phyloP scores from a whole-genome alignment of 1,140 invertebrate genomes.

The Caligus rogercresseyi region DNA sequence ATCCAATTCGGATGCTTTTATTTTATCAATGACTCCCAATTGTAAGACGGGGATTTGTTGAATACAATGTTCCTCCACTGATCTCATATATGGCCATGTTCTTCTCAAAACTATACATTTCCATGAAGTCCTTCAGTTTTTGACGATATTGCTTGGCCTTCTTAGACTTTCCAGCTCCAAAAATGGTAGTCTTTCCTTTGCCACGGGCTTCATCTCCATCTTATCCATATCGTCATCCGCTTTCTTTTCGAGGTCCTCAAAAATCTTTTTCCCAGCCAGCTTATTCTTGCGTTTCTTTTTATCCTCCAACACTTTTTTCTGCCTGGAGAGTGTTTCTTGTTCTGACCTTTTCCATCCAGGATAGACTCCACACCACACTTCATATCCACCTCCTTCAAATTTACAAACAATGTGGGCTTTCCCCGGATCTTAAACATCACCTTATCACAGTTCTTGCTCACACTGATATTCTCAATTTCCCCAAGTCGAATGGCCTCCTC shows the following conservation, averaged over 20 bases:
- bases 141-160: slow-evolving; percentile 15
- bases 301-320: slow-evolving; percentile 28
- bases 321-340: slow-evolving; percentile 22
- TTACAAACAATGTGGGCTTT: slow-evolving; percentile 46
- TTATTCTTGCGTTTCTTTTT: slow-evolving; percentile 40
- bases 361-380: slow-evolving; percentile 35
- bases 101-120: slow-evolving; percentile 11
- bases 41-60: background rate
- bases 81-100: slow-evolving; percentile 17
- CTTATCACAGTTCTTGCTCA: slow-evolving; percentile 50
- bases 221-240: slow-evolving; percentile 26
- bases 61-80: background rate
- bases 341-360: slow-evolving; percentile 23
- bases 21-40: slow-evolving; percentile 6
- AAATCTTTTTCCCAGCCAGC: slow-evolving; percentile 45
- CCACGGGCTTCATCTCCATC: slow-evolving; percentile 22
- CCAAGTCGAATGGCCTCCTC: slow-evolving; percentile 55
- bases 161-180: slow-evolving; percentile 5
- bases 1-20: slow-evolving; percentile 3
- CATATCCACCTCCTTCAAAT: slow-evolving; percentile 44
- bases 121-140: slow-evolving; percentile 12
- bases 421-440: slow-evolving; percentile 50
- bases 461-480: slow-evolving; percentile 52
- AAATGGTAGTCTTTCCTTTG: slow-evolving; percentile 31
- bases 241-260: slow-evolving; percentile 44